A percentile compares a stretch with the other conserved stretches of the same genome.
These are phyloP conservation scores for Pantherophis vulpinus DNA, from an alignment of 2,797 vertebrate species.

Conservation along the genomic window DNA sequence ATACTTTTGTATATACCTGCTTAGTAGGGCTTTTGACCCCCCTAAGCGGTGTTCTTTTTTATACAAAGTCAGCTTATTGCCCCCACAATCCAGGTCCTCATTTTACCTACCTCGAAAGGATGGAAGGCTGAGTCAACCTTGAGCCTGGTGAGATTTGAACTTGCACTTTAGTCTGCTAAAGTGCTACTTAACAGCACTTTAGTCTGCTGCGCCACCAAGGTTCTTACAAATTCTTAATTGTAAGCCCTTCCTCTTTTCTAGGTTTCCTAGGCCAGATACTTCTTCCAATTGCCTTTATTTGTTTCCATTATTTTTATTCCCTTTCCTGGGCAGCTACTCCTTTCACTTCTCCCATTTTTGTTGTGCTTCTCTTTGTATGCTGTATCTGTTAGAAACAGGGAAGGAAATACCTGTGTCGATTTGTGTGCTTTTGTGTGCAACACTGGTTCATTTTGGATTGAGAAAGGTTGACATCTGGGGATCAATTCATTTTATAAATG, in stretches of 20 bases:
- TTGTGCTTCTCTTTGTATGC: background rate
- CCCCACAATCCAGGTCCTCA: no score
- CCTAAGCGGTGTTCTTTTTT: no score
- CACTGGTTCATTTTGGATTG: background rate
- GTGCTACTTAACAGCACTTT: no score
- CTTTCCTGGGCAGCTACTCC: background rate
- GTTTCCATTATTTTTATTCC: background rate
- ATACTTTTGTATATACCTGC: no score
- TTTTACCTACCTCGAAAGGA: no score
- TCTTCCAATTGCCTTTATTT: background rate
- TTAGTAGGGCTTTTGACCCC: no score
- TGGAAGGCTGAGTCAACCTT: no score
- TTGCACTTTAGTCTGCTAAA: no score
- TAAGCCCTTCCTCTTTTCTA: background rate
- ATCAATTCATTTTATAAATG: background rate
- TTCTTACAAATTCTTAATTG: background rate
- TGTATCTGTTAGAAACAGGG: background rate
- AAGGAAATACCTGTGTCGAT: background rate
- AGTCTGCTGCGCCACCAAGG: no score
- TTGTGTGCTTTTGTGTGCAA: background rate
- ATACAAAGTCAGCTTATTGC: no score
- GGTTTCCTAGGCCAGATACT: background rate
- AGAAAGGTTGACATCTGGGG: background rate
- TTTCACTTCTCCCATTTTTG: background rate
- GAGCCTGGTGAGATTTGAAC: no score